Base-by-base conservation (phyloP, 2,888 invertebrate species). In the Mythimna ferrago region DNA sequence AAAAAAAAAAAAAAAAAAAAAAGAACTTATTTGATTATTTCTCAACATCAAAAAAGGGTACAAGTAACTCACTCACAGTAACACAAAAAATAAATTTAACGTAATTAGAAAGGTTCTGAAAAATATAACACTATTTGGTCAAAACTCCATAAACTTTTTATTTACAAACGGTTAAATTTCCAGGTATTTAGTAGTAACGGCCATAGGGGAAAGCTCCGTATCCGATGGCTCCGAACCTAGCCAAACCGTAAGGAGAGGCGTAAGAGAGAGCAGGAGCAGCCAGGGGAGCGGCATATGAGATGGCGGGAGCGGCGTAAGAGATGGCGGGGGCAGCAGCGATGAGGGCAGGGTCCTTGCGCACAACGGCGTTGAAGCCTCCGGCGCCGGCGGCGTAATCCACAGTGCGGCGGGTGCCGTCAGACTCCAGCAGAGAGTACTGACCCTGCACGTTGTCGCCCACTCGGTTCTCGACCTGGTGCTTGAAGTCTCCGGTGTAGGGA, bases 311-410 rank as follows among this genome's bases (percentile, higher is more conserved):
- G 57, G 78, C 75, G 69, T 80, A 86, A 16, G 84, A 83, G 67
- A 81, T 79, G 41, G 80, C 76, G n/a, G 81, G 76, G 41, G 86
- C 80, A 11, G 84, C 71, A 58, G 91, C 87, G 77, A 92, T 84
- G 63, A 92, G 73, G 2, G 90, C 93, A n/a, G 93, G 92, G 89
- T 95, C 96, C 84, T 94, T 96, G 89, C 94, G 95, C 0, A 96
- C 96, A 60, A 96, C 93, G 60, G 96, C 97, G 92, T 96, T 96
- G 93, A 97, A 96, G 14, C 96, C 96, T 74, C 90, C 92, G 78
- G 94, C 93, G 65, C 96, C 96, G 21, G 96, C 95, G 41, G 95
- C 95, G 91, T 97, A 97, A 90, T 97, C 96, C 1, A 97, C 97
- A 44, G 93, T 95, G 79, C 96, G 94, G 78, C 94, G 93, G 65